These are phyloP conservation scores for Diuraphis noxia DNA, from an alignment of 1,140 invertebrate genomes.

Conservation along the genomic window DNA sequence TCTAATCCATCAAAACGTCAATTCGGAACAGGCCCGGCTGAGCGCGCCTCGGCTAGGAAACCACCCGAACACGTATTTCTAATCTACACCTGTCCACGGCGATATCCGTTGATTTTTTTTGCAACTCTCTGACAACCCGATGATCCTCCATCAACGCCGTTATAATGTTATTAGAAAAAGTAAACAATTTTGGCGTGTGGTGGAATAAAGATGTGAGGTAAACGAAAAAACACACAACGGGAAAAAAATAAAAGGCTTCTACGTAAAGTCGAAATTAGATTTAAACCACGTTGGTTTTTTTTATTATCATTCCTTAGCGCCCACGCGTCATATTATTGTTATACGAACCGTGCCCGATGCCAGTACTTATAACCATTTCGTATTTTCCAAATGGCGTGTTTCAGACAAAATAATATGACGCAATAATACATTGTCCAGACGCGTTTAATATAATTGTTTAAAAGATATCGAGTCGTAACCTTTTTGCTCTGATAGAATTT, in stretches of 20 bases:
- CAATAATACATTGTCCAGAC: background rate
- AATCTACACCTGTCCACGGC: constrained; percentile 31
- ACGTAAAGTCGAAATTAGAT: constrained; percentile 1
- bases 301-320: background rate
- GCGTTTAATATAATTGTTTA: background rate
- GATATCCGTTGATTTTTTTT: constrained; percentile 11
- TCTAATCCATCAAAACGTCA: constrained; percentile 48
- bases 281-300: background rate
- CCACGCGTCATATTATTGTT: background rate
- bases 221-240: background rate
- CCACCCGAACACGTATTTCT: constrained; percentile 22
- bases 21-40: background rate
- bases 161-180: constrained; percentile 18
- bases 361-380: background rate
- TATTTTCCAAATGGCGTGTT: background rate
- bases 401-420: background rate
- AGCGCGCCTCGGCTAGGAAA: background rate
- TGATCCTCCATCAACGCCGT: background rate
- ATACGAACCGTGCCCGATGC: background rate
- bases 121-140: background rate
- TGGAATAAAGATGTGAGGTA: background rate
- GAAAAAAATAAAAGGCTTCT: background rate
- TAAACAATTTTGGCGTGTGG: background rate
- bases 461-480: background rate
- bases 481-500: background rate